Evolutionary conservation across 1,140 invertebrate genomes (phyloP).

Genomic region (Lepidurus packardi): DNA sequence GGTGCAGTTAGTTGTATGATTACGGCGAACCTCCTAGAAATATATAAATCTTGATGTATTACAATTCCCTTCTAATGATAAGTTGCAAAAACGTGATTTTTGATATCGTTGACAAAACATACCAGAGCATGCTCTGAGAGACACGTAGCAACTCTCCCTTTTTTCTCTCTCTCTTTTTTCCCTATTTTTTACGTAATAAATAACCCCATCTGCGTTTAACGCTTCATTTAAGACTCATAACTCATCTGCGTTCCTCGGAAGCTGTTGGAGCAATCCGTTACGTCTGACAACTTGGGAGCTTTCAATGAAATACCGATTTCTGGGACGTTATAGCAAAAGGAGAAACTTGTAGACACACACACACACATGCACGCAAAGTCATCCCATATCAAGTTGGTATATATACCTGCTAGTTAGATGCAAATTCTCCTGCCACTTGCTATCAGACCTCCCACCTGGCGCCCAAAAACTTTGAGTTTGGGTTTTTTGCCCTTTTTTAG

Average conservation of each 20-base stretch:
- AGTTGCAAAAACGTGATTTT: no score
- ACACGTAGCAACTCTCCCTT: no score
- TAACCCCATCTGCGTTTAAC: background rate
- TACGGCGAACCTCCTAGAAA: no score
- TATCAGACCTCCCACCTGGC: background rate
- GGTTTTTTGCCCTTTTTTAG: background rate
- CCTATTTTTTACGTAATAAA: no score
- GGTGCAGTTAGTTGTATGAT: no score
- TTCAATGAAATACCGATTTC: background rate
- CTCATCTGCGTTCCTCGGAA: background rate
- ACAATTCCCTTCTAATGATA: no score
- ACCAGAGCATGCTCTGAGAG: no score
- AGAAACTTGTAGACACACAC: background rate
- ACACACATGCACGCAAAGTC: background rate
- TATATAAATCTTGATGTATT: no score
- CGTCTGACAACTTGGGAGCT: background rate
- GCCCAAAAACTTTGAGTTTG: background rate
- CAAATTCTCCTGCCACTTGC: background rate
- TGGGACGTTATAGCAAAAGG: no score
- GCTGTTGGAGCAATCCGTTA: background rate
- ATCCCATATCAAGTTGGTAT: background rate
- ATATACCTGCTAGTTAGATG: background rate
- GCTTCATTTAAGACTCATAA: constrained; percentile 13
- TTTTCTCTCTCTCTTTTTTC: no score
- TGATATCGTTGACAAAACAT: no score